A percentile compares a stretch with the other conserved stretches of the same genome.
Conservation (phyloP, 2,888 invertebrate genomes). For the Sminthurinus aureus region DNA sequence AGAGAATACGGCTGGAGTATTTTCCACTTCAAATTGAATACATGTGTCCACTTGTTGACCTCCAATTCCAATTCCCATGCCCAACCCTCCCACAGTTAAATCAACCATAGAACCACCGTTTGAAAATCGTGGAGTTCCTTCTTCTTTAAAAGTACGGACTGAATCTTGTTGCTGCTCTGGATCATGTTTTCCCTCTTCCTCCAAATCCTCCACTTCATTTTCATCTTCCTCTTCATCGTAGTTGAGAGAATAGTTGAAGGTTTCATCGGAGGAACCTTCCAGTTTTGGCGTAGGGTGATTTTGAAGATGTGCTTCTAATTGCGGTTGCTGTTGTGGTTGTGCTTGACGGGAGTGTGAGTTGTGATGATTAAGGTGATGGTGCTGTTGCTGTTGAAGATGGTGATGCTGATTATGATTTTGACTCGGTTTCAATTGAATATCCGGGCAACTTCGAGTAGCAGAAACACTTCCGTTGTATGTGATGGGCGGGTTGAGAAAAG, state of each 20-base stretch:
- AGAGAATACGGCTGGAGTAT: slow-evolving; percentile 77
- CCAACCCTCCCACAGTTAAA: slow-evolving; percentile 68
- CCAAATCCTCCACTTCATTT: too few relatives aligned
- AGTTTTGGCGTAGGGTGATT: neutral
- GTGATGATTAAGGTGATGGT: too few relatives aligned
- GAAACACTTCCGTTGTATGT: slow-evolving; percentile 11
- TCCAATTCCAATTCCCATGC: too few relatives aligned
- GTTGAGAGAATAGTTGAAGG: slow-evolving; percentile 56
- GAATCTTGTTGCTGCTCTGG: slow-evolving; percentile 72
- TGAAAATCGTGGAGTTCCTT: slow-evolving; percentile 74
- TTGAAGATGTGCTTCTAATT: too few relatives aligned
- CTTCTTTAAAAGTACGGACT: slow-evolving; percentile 89
- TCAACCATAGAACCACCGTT: slow-evolving; percentile 65
- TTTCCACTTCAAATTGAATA: slow-evolving; percentile 84
- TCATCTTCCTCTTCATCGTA: slow-evolving; percentile 44
- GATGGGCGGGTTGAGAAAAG: slow-evolving; percentile 44
- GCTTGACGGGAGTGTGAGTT: too few relatives aligned
- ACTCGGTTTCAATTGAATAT: slow-evolving; percentile 23
- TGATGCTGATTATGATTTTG: too few relatives aligned
- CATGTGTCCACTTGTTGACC: slow-evolving; percentile 74
- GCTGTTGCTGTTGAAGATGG: too few relatives aligned
- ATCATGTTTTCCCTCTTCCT: slow-evolving; percentile 45
- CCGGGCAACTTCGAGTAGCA: slow-evolving; percentile 29
- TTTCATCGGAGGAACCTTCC: slow-evolving; percentile 24
- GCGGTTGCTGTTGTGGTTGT: neutral